Percentiles rank a stretch among this genome's conserved stretches.
Evolutionary conservation across 2,797 vertebrate genomes (phyloP).

Genomic region (Gallinago stenura): DNA sequence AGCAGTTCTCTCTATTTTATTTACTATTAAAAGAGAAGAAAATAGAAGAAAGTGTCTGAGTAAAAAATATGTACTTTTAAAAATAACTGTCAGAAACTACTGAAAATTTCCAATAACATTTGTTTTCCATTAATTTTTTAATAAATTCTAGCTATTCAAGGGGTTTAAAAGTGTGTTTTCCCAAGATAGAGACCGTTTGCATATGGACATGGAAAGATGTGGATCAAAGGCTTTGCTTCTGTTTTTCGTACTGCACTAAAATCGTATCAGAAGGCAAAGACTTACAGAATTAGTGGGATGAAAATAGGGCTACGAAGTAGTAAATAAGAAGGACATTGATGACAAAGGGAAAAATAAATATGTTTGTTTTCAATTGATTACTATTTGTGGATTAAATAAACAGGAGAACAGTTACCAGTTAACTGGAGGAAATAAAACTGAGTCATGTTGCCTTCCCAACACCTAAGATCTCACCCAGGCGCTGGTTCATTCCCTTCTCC

Average conservation of each 20-base stretch:
- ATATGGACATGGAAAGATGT: not conserved
- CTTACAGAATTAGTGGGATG: not conserved
- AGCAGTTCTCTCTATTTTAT: not conserved
- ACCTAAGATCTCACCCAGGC: not conserved
- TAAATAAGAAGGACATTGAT: not conserved
- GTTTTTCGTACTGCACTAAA: not conserved
- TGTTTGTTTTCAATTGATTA: not conserved
- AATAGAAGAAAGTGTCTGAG: not conserved
- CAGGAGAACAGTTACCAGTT: not conserved
- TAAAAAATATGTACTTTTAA: not conserved
- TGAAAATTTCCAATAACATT: not conserved
- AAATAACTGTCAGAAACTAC: not conserved
- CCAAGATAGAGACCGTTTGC: not conserved
- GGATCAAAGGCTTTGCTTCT: not conserved
- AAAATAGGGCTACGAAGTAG: not conserved
- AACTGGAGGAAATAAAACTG: not conserved
- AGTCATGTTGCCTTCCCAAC: not conserved
- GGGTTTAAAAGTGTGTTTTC: not conserved
- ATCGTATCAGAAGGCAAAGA: not conserved
- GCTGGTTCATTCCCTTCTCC: fast-evolving
- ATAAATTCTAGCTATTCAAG: not conserved
- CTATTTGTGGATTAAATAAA: not conserved
- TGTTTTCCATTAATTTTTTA: not conserved
- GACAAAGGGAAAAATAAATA: not conserved
- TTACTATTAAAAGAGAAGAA: not conserved